These are phyloP conservation scores for Drosophila trapezifrons DNA, from an alignment of 1,140 invertebrate species.

Conservation along the genomic window DNA sequence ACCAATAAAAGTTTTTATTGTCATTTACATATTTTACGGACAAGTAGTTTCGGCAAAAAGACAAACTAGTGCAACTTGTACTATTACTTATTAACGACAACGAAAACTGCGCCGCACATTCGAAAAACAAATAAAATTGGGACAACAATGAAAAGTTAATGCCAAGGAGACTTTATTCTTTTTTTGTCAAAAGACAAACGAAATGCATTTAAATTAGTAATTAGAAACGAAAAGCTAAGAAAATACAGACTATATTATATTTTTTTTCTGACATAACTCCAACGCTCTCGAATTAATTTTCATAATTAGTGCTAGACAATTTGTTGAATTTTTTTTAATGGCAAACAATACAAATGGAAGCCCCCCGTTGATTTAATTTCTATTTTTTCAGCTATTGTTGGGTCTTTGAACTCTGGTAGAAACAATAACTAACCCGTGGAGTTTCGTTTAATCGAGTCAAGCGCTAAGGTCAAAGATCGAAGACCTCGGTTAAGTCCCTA, in stretches of 20 bases:
- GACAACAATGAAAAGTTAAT: slow-evolving; percentile 10
- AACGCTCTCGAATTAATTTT: slow-evolving; percentile 2
- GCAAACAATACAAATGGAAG: slow-evolving; percentile 1
- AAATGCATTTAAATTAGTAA: too few species aligned
- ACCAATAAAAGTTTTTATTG: slow-evolving; percentile 4
- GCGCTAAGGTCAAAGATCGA: slow-evolving; percentile 31
- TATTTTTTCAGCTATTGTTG: slow-evolving; percentile 1
- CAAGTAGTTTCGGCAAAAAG: slow-evolving; percentile 3
- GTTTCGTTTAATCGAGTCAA: slow-evolving; percentile 21
- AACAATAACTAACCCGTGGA: slow-evolving; percentile 11
- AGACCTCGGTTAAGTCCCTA: neutral
- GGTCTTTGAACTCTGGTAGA: neutral
- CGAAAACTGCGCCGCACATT: slow-evolving; percentile 11
- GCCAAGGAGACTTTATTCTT: neutral
- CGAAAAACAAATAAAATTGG: slow-evolving; percentile 6
- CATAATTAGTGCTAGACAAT: neutral
- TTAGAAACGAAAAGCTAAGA: too few species aligned
- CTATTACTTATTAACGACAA: slow-evolving; percentile 13
- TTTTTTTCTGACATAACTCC: too few species aligned
- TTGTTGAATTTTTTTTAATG: neutral
- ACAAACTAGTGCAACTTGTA: slow-evolving; percentile 7
- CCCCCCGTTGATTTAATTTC: slow-evolving; percentile 8
- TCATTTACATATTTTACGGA: slow-evolving; percentile 9
- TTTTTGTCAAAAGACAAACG: neutral
- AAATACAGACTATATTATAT: too few species aligned